Conservation (phyloP, 1,140 invertebrate genomes). For the Monochamus saltuarius region DNA sequence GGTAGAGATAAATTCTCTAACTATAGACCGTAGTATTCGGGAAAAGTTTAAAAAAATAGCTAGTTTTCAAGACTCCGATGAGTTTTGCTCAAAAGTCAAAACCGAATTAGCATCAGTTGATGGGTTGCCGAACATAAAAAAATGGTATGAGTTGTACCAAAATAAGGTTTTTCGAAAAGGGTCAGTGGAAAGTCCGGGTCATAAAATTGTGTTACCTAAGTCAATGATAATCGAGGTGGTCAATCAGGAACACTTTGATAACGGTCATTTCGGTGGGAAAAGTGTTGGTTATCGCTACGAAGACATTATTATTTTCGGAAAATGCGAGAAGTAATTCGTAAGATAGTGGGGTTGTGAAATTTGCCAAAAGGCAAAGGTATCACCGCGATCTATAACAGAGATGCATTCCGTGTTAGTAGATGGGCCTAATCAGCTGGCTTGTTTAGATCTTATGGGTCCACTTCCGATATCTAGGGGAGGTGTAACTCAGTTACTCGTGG, state of each 20-base stretch:
- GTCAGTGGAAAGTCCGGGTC: too few relatives aligned
- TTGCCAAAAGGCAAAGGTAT: slow-evolving; percentile 4
- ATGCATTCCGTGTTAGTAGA: slow-evolving; percentile 4
- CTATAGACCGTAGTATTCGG: neutral
- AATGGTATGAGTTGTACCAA: neutral
- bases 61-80: neutral
- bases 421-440: neutral
- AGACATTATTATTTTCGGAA: neutral
- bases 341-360: neutral
- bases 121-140: neutral
- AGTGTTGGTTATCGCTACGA: neutral
- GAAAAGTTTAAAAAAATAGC: neutral
- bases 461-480: slow-evolving; percentile 2
- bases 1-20: neutral
- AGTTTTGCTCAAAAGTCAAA: neutral
- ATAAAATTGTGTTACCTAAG: too few relatives aligned
- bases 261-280: slow-evolving; percentile 5
- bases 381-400: neutral
- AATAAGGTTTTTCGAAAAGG: slow-evolving; percentile 1
- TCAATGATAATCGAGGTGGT: neutral
- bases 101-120: neutral
- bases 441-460: slow-evolving; percentile 11
- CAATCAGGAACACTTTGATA: slow-evolving; percentile 7
- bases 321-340: neutral
- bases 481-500: neutral